Evolutionary conservation across 2,888 invertebrate genomes (phyloP).

Genomic region (Cryptosula pallasiana): DNA sequence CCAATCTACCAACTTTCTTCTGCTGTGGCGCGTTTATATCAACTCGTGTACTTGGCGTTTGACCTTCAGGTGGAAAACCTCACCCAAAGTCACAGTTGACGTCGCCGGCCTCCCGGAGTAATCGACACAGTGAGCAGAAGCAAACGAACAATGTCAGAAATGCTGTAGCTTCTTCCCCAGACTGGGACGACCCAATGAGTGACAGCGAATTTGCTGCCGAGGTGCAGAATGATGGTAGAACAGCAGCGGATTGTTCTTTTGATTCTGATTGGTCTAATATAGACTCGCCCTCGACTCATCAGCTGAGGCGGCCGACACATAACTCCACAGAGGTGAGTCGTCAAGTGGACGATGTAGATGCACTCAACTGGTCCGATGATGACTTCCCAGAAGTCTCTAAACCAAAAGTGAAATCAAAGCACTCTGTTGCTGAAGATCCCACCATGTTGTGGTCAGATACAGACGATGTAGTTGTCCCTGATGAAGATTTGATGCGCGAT

Average conservation of each 20-base stretch:
- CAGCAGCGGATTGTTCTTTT: not conserved
- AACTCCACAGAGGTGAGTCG: not conserved
- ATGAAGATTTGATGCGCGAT: not conserved
- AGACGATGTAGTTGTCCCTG: not conserved
- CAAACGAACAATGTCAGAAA: too few relatives aligned
- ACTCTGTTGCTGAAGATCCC: too few relatives aligned
- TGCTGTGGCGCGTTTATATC: too few relatives aligned
- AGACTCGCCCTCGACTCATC: not conserved
- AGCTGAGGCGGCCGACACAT: too few relatives aligned
- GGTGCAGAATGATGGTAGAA: not conserved
- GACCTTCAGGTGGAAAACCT: too few relatives aligned
- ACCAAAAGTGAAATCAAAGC: too few relatives aligned
- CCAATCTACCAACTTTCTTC: too few relatives aligned
- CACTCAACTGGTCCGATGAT: conserved; percentile 10
- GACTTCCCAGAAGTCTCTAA: not conserved
- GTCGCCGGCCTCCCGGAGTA: too few relatives aligned
- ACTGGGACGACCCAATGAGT: conserved; percentile 16
- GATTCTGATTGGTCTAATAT: not conserved
- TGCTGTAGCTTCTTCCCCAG: not conserved
- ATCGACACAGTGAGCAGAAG: too few relatives aligned
- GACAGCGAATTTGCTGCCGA: not conserved
- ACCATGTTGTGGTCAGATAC: not conserved
- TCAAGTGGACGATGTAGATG: not conserved
- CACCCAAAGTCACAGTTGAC: too few relatives aligned
- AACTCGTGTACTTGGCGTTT: too few relatives aligned